phyloP scores from a whole-genome alignment of 1,140 invertebrate species.

The Sminthurinus signatus region DNA sequence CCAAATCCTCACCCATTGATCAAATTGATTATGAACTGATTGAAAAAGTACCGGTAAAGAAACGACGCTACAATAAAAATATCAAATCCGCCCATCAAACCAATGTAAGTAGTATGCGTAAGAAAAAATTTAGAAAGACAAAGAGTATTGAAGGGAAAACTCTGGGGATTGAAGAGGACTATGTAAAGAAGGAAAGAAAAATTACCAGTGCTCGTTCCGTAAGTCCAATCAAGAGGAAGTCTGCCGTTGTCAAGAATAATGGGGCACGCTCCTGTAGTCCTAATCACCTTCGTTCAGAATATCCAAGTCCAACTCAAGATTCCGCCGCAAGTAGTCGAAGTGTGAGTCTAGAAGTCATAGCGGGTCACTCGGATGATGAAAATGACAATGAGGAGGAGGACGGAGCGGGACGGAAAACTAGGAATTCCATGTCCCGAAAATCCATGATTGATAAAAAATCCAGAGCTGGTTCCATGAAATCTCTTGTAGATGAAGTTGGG shows the following conservation, averaged over 20 bases:
- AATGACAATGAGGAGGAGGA: neutral
- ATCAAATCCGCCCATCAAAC: conserved; percentile 5
- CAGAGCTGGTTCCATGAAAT: neutral
- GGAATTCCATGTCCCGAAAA: neutral
- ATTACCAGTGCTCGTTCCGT: neutral
- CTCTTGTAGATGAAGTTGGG: neutral
- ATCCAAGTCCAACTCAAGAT: neutral
- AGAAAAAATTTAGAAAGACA: conserved; percentile 1
- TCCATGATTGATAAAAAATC: conserved; percentile 1
- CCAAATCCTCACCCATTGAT: neutral
- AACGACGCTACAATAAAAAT: neutral
- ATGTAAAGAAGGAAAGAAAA: conserved; percentile 8
- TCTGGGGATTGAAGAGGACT: neutral
- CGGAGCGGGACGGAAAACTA: neutral
- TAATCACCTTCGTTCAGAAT: neutral
- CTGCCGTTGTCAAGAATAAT: neutral
- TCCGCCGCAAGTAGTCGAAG: neutral
- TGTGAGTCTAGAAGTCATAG: conserved; percentile 12
- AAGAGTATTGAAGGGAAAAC: neutral
- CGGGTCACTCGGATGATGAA: conserved; percentile 2
- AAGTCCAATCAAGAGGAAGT: neutral
- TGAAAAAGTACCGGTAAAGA: neutral
- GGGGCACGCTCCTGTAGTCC: conserved; percentile 3
- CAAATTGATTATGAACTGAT: neutral
- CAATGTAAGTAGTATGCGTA: neutral